Conservation (phyloP, 2,888 invertebrate genomes). For the Ypsolopha sequella region DNA sequence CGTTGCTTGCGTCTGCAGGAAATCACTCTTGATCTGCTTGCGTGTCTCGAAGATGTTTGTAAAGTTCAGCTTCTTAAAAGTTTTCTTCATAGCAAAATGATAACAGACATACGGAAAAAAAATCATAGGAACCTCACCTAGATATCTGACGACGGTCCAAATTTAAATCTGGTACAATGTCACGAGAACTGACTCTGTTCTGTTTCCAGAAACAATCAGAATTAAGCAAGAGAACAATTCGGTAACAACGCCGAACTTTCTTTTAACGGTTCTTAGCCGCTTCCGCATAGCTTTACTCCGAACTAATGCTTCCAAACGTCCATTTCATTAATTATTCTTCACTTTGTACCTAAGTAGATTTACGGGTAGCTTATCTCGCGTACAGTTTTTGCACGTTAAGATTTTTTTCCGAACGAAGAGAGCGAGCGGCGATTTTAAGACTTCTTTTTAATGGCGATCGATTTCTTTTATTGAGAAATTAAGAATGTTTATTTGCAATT, state of each 20-base stretch:
- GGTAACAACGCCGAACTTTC: constrained; percentile 62
- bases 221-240: constrained; percentile 61
- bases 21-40: too few species aligned
- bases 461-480: constrained; percentile 46
- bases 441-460: constrained; percentile 5
- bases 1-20: too few species aligned
- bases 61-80: too few species aligned
- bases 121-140: too few species aligned
- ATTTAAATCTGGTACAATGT: constrained; percentile 7
- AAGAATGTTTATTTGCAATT: constrained; percentile 40
- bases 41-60: too few species aligned
- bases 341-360: constrained; percentile 69
- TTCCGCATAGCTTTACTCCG: constrained; percentile 57
- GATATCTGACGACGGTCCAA: too few species aligned
- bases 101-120: too few species aligned
- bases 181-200: constrained; percentile 53
- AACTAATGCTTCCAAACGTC: constrained; percentile 68
- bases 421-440: neutral
- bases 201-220: constrained; percentile 57
- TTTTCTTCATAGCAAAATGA: too few species aligned
- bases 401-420: constrained; percentile 19
- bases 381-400: constrained; percentile 31
- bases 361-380: constrained; percentile 50
- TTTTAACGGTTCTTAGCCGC: constrained; percentile 66
- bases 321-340: constrained; percentile 71